These are phyloP conservation scores for Myodes glareolus DNA, from an alignment of 2,113 vertebrate genomes.

Conservation along the genomic window DNA sequence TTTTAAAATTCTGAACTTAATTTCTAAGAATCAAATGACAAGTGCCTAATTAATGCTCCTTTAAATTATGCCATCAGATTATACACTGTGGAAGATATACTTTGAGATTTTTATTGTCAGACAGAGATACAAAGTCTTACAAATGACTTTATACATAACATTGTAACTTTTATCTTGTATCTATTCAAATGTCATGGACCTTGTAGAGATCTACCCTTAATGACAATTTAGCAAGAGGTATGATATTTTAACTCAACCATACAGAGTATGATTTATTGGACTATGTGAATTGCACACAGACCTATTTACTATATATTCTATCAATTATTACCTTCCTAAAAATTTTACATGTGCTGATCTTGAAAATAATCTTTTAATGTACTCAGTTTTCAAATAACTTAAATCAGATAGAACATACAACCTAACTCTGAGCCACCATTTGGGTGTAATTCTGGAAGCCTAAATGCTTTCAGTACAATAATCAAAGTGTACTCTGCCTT, in stretches of 20 bases:
- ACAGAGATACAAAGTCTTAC: neutral
- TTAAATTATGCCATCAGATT: neutral
- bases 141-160: neutral
- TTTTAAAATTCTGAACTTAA: neutral
- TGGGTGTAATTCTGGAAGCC: neutral
- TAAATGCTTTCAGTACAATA: neutral
- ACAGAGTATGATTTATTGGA: neutral
- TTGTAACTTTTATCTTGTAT: neutral
- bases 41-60: neutral
- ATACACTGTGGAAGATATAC: neutral
- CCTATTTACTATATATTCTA: neutral
- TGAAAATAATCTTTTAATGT: neutral
- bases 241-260: neutral
- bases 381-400: neutral
- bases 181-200: neutral
- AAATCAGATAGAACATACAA: neutral
- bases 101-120: neutral
- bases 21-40: neutral
- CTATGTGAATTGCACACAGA: neutral
- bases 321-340: neutral
- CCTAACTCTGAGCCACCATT: neutral
- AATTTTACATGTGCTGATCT: neutral
- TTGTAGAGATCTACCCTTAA: neutral
- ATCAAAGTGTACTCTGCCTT: neutral
- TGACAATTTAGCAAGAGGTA: neutral